Percentiles rank a stretch among this genome's conserved stretches.
Evolutionary conservation across 2,113 vertebrate genomes (phyloP).

Genomic region (Corythornis cristatus): DNA sequence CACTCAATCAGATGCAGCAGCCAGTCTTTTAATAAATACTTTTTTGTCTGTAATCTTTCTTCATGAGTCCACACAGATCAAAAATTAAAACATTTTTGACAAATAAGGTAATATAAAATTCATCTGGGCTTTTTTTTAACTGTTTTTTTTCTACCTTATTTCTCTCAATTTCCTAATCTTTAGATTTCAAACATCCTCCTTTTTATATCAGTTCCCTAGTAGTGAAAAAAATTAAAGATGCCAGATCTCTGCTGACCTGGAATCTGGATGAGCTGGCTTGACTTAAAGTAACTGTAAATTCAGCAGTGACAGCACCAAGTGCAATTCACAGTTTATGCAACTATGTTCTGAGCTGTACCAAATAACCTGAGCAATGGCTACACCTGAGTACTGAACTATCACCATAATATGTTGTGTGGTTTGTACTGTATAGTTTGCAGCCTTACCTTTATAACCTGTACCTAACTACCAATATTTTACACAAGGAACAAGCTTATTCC

Average conservation of each 20-base stretch:
- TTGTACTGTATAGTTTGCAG: not conserved
- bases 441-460: not conserved
- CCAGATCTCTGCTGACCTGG: conserved; percentile 30
- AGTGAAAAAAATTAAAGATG: conserved; percentile 5
- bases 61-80: not conserved
- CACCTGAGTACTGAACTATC: not conserved
- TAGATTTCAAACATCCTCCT: not conserved
- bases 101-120: not conserved
- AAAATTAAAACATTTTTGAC: not conserved
- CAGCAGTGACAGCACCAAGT: not conserved
- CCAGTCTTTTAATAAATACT: not conserved
- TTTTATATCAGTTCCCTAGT: not conserved
- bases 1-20: not conserved
- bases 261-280: conserved; percentile 26
- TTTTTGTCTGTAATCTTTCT: not conserved
- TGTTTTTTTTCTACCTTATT: not conserved
- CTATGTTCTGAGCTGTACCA: not conserved
- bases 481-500: not conserved
- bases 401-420: not conserved
- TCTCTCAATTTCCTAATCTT: not conserved
- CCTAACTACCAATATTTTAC: not conserved
- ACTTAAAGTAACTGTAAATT: conserved; percentile 19
- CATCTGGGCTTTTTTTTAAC: not conserved
- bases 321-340: not conserved
- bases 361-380: not conserved